Evolutionary conservation across 2,888 invertebrate genomes (phyloP).

Genomic region (Frankliniella fusca): DNA sequence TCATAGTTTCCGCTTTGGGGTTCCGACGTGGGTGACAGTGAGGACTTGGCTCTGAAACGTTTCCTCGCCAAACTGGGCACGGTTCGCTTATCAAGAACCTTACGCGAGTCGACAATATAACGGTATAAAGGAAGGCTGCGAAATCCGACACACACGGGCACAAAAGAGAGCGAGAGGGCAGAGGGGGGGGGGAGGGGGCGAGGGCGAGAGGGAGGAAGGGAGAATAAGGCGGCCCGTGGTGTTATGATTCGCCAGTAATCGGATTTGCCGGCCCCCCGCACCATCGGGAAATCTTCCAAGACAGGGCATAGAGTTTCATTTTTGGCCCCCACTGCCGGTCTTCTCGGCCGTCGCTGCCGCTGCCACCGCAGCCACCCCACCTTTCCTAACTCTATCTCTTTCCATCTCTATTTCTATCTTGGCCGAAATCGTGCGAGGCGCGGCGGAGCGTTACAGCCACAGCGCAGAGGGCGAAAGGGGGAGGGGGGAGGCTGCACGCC

Average conservation of each 20-base stretch:
- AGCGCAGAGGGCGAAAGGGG: too few relatives aligned
- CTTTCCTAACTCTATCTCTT: background rate
- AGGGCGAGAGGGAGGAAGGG: background rate
- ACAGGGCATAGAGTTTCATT: conserved; percentile 26
- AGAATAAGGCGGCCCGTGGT: background rate
- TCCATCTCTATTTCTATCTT: too few relatives aligned
- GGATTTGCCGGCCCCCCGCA: conserved; percentile 4
- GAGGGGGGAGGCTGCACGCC: too few relatives aligned
- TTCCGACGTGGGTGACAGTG: too few relatives aligned
- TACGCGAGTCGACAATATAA: background rate
- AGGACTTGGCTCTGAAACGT: background rate
- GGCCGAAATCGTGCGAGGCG: too few relatives aligned
- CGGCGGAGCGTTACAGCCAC: too few relatives aligned
- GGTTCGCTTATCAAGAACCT: background rate
- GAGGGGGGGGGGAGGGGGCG: background rate
- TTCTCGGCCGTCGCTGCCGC: too few relatives aligned
- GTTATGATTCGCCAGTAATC: conserved; percentile 20
- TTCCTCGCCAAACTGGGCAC: background rate
- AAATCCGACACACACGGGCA: background rate
- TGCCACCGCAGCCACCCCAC: too few relatives aligned
- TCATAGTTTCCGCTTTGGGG: too few relatives aligned
- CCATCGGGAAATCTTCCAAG: conserved; percentile 22
- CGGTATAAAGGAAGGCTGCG: background rate
- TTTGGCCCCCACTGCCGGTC: background rate
- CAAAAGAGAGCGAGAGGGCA: background rate